phyloP scores from a whole-genome alignment of 2,113 vertebrate species.

The Lutjanus erythropterus region DNA sequence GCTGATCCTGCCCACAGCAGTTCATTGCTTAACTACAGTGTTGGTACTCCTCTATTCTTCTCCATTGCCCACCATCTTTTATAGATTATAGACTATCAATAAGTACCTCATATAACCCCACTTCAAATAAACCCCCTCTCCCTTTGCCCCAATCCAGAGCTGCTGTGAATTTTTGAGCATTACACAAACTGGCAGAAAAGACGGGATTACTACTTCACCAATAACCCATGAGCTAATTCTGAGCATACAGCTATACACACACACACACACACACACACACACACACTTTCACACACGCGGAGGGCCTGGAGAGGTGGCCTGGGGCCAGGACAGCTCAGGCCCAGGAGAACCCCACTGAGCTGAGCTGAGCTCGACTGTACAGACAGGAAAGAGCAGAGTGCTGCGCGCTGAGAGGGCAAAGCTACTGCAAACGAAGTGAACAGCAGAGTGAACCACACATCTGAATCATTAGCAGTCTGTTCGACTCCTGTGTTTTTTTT shows the following conservation, averaged over 20 bases:
- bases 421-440: conserved; percentile 49
- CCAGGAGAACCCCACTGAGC: conserved; percentile 44
- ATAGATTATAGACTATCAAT: too few relatives aligned
- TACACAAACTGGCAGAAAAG: conserved; percentile 56
- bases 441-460: conserved; percentile 47
- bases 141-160: conserved; percentile 16
- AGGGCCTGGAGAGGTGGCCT: conserved; percentile 38
- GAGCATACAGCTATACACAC: background rate
- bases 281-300: conserved; percentile 17
- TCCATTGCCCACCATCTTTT: too few relatives aligned
- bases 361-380: conserved; percentile 44
- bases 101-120: too few relatives aligned
- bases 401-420: conserved; percentile 38
- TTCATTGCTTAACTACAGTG: too few relatives aligned
- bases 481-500: conserved; percentile 3
- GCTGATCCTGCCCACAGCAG: too few relatives aligned
- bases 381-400: conserved; percentile 50
- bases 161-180: conserved; percentile 52
- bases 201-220: conserved; percentile 68
- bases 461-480: conserved; percentile 56
- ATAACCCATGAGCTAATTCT: conserved; percentile 55
- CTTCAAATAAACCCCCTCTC: background rate
- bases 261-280: background rate
- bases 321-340: conserved; percentile 37
- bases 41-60: too few relatives aligned